Conservation (phyloP, 2,888 invertebrate species). For the Stenolophus ochropezus region DNA sequence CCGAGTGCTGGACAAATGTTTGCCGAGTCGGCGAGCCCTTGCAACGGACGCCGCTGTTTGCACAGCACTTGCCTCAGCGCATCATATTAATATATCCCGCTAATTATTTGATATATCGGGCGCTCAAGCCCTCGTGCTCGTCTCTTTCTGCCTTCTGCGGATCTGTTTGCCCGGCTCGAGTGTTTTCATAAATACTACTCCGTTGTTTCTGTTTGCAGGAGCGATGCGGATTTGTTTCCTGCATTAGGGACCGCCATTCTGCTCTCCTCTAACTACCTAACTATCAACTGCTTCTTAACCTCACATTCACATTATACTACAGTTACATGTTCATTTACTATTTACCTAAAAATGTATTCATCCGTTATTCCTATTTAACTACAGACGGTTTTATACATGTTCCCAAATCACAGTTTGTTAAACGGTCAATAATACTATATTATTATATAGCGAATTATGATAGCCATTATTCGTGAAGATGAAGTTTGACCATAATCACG, state of each 20-base stretch:
- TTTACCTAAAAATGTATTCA: too few species aligned
- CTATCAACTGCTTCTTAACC: not conserved
- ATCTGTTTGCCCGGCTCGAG: conserved; percentile 21
- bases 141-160: conserved; percentile 17
- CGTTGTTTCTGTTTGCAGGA: not conserved
- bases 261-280: not conserved
- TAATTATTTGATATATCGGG: conserved; percentile 60
- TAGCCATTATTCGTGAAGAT: too few species aligned
- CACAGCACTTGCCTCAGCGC: conserved; percentile 64
- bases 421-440: too few species aligned
- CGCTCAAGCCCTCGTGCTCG: conserved; percentile 42
- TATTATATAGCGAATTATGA: too few species aligned
- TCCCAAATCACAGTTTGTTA: too few species aligned
- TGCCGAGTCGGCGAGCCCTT: conserved; percentile 66
- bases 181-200: conserved; percentile 14
- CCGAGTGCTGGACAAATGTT: conserved; percentile 71
- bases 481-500: too few species aligned
- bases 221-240: not conserved
- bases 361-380: too few species aligned
- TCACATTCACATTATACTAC: too few species aligned
- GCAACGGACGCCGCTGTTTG: conserved; percentile 66
- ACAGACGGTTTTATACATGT: too few species aligned
- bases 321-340: too few species aligned
- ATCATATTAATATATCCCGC: conserved; percentile 58
- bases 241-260: not conserved